These are phyloP conservation scores for Channa maculata DNA, from an alignment of 2,113 vertebrate species.

Conservation along the genomic window DNA sequence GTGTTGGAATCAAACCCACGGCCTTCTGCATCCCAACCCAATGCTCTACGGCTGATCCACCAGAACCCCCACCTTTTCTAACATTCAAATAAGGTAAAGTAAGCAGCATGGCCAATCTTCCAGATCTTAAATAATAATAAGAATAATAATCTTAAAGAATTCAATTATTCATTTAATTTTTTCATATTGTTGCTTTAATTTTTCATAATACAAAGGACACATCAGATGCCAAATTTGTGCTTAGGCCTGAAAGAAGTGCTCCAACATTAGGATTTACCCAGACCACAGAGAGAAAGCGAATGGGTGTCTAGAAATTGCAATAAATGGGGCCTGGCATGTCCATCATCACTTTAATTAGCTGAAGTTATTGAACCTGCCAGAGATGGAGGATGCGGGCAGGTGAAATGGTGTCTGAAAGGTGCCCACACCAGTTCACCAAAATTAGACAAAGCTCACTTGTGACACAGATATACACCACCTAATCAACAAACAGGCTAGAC, in stretches of 20 bases:
- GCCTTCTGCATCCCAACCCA: no score
- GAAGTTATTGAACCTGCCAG: slow-evolving; percentile 79
- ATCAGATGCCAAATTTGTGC: slow-evolving; percentile 35
- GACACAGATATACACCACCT: slow-evolving; percentile 61
- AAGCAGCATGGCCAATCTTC: slow-evolving; percentile 11
- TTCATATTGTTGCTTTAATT: slow-evolving; percentile 23
- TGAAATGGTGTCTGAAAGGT: slow-evolving; percentile 81
- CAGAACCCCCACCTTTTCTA: no score
- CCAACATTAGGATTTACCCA: slow-evolving; percentile 43
- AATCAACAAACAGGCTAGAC: slow-evolving; percentile 38
- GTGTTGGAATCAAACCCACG: no score
- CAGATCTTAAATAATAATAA: background rate
- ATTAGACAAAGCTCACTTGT: slow-evolving; percentile 61
- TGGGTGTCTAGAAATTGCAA: slow-evolving; percentile 76
- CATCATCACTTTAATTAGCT: slow-evolving; percentile 87
- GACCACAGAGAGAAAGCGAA: slow-evolving; percentile 60
- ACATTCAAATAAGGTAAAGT: background rate
- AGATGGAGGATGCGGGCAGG: slow-evolving; percentile 82
- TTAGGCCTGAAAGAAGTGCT: slow-evolving; percentile 25
- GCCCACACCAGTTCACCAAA: slow-evolving; percentile 57
- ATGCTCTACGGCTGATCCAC: no score
- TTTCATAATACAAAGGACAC: slow-evolving; percentile 37
- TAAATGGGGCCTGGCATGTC: slow-evolving; percentile 76
- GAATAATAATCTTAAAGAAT: slow-evolving; percentile 29
- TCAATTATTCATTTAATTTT: slow-evolving; percentile 45